Percentiles rank a stretch among this genome's conserved stretches.
These are phyloP conservation scores for Sialis lutaria DNA, from an alignment of 2,888 invertebrate species.

Conservation along the genomic window DNA sequence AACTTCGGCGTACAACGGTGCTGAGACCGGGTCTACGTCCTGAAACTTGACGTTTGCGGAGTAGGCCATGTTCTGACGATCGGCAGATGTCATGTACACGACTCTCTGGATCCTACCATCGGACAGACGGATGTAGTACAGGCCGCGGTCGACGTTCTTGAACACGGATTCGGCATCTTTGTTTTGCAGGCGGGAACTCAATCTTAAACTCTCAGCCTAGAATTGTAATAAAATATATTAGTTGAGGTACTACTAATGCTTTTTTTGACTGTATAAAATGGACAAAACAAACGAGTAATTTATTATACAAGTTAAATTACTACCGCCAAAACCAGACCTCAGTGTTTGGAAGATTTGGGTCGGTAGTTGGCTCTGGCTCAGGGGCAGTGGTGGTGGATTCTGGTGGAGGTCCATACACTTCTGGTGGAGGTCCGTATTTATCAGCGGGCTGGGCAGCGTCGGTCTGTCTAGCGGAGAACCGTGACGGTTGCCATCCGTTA, in stretches of 20 bases:
- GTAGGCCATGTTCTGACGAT: conserved; percentile 24
- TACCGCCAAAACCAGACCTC: background rate
- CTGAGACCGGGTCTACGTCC: conserved; percentile 24
- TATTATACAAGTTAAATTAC: no score
- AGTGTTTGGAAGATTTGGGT: background rate
- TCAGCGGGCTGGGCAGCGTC: conserved; percentile 10
- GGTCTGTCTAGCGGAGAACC: background rate
- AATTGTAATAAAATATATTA: no score
- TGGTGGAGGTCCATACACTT: conserved; percentile 17
- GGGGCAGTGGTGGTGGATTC: conserved; percentile 6
- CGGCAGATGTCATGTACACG: conserved; percentile 21
- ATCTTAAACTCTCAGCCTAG: background rate
- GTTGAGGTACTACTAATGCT: no score
- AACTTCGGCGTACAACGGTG: conserved; percentile 21
- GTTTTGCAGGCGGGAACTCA: background rate
- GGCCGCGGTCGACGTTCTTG: conserved; percentile 15
- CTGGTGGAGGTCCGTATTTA: conserved; percentile 18
- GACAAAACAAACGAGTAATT: no score
- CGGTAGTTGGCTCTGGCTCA: background rate
- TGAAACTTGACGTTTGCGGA: conserved; percentile 23
- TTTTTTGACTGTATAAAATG: no score
- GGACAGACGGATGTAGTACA: conserved; percentile 24
- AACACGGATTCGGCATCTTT: background rate
- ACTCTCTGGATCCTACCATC: conserved; percentile 25
- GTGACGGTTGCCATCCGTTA: background rate